Evolutionary conservation across 2,888 invertebrate genomes (phyloP), one percentile per base, ranked within the genome.

Genomic region (Mythimna impura): DNA sequence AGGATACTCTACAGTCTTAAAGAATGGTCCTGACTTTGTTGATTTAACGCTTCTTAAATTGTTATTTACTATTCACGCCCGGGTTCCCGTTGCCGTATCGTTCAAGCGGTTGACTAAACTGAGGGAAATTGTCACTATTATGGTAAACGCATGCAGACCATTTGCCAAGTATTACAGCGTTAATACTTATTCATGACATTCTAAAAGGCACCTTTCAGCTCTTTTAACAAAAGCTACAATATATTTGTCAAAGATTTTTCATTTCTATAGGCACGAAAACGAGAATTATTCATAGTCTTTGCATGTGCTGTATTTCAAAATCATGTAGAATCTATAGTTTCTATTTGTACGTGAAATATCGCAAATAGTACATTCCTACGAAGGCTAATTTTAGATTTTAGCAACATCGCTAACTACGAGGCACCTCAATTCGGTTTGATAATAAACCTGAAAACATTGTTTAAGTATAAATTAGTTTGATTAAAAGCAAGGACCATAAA

Each of bases 401-500:
- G 40, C 50, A 54, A 67, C 30, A 47, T 10, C 7, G 20, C 55
- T 34, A 54, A 54, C 36, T 36, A 40, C 34, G 8, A 47, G 22
- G 58, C 43, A 55, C 62, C 66, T 50, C 17, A 58, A 62, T 77
- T 58, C 43, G 3, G 34, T 43, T 62, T 50, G 34, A 66, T 58
- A 64, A 67, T 71, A 83, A 78, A 82, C 25, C 25, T 57, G 60
- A 58, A 64, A 30, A 73, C 30, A 65, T 22, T 34, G 7, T 55
- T 62, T 52, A 52, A 66, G 62, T 71, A 73, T 76, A 62, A 68
- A 83, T 80, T 72, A 78, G 64, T 61, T 74, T 76, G 76, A 78
- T 86, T 85, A 82, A 81, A 78, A 68, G 67, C 70, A 57, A 71
- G 40, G 36, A 36, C 76, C 72, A 75, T 70, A 84, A 83, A 82